Evolutionary conservation across 2,797 vertebrate genomes (phyloP), one percentile per base, ranked within the genome.

Genomic region (Enteromius trimaculatus): DNA sequence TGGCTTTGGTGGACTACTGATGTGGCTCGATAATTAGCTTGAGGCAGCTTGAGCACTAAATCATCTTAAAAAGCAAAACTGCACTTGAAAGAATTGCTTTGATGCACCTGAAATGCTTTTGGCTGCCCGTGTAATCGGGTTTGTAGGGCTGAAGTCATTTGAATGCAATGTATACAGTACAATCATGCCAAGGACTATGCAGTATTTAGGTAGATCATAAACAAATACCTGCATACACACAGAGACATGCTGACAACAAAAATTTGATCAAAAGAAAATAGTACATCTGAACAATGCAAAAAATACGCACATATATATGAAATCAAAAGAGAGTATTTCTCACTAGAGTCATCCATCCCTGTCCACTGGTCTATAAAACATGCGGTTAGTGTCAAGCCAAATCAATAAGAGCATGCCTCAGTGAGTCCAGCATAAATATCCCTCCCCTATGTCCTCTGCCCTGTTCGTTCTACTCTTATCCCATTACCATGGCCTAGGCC

Each of bases 41-140:
- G 66, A 80, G 88, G 90, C 88, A 88, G 85, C 64, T 83, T 83
- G 80, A 88, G 83, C 84, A 68, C 85, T 81, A 89, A 90, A 87
- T 91, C 90, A 88, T 91, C 87, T 91, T 91, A 89, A 88, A 92
- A 91, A 92, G 87, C 89, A 91, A 90, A 93, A 90, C 85, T 90
- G 90, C 90, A 92, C 90, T 93, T 92, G 90, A 90, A 90, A 87
- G 92, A 90, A 92, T 92, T 92, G 89, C 87, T 84, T 86, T 88
- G 84, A 91, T 90, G 86, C 88, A 90, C 90, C 90, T 92, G 89
- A 88, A 92, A 87, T 62, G 82, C 87, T 89, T 89, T 90, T 86
- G 82, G 71, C 89, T 86, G 81, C 64, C 82, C 74, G 86, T 85
- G 84, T 90, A 84, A 84, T 90, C 77, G 69, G 37, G 77, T 72